These are phyloP conservation scores for Beris morrisii DNA, from an alignment of 2,888 invertebrate genomes.

Conservation along the genomic window DNA sequence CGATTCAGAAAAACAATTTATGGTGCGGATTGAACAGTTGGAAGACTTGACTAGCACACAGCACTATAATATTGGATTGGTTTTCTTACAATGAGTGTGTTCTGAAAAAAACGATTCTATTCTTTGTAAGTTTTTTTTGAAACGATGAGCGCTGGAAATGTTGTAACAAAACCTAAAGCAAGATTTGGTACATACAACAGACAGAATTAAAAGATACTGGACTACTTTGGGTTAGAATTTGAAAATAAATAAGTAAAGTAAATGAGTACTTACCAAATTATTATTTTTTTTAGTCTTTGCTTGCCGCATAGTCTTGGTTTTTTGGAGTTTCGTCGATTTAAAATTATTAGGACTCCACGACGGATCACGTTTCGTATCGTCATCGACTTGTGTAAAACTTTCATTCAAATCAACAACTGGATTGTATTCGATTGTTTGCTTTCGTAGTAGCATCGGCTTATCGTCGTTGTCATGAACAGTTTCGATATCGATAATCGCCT, in stretches of 20 bases:
- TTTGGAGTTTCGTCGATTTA: slow-evolving; percentile 7
- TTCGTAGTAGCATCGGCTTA: slow-evolving; percentile 26
- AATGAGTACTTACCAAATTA: slow-evolving; percentile 25
- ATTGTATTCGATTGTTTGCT: slow-evolving; percentile 16
- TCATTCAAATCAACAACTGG: slow-evolving; percentile 22
- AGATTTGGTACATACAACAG: no score
- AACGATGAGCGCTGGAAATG: no score
- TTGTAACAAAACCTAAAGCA: no score
- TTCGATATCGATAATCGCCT: slow-evolving; percentile 55
- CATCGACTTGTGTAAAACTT: slow-evolving; percentile 43
- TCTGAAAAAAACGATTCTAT: no score
- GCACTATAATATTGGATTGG: no score
- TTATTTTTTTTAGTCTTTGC: slow-evolving; percentile 10
- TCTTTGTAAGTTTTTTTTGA: no score
- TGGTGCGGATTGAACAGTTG: no score
- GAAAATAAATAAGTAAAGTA: background rate
- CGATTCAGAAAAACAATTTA: no score
- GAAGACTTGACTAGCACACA: no score
- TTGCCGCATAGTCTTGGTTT: background rate
- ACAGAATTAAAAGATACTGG: no score
- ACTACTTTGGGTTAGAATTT: no score
- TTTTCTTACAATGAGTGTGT: no score
- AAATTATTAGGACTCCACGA: slow-evolving; percentile 48
- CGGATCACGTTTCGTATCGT: slow-evolving; percentile 51
- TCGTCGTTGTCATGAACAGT: slow-evolving; percentile 47